A percentile compares a stretch with the other conserved stretches of the same genome.
These are phyloP conservation scores for Saccostrea cuccullata DNA, from an alignment of 1,140 invertebrate species.

Conservation along the genomic window DNA sequence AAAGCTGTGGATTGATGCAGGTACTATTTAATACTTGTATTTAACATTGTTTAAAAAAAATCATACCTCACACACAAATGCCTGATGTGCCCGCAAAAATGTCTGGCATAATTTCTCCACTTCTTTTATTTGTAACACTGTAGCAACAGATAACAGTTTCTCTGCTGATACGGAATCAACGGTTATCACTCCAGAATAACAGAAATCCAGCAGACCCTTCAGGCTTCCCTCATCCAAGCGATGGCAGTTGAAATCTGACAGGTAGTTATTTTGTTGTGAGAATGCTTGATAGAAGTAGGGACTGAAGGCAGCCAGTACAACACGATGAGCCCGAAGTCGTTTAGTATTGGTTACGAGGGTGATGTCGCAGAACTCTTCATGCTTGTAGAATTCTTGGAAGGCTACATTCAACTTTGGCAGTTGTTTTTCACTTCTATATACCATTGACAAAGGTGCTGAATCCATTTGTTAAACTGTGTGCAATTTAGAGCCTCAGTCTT, in stretches of 20 bases:
- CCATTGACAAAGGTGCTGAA: conserved; percentile 54
- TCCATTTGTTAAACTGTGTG: conserved; percentile 32
- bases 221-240: conserved; percentile 47
- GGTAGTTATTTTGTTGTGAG: neutral
- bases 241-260: conserved; percentile 38
- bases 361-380: conserved; percentile 55
- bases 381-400: conserved; percentile 50
- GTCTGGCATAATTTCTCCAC: conserved; percentile 55
- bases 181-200: conserved; percentile 51
- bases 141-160: conserved; percentile 46
- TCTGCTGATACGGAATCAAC: conserved; percentile 55
- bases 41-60: neutral
- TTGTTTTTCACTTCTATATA: conserved; percentile 55
- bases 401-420: conserved; percentile 30
- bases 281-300: conserved; percentile 53
- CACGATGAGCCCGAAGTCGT: conserved; percentile 46
- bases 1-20: too few relatives aligned
- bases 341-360: conserved; percentile 32
- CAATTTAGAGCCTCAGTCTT: neutral
- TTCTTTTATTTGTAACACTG: conserved; percentile 51
- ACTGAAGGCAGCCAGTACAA: conserved; percentile 53
- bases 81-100: conserved; percentile 53
- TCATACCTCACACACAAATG: conserved; percentile 53
- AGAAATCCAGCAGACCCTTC: conserved; percentile 52
- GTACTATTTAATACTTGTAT: neutral